phyloP scores from a whole-genome alignment of 2,113 vertebrate genomes.

The Globicephala melas region DNA sequence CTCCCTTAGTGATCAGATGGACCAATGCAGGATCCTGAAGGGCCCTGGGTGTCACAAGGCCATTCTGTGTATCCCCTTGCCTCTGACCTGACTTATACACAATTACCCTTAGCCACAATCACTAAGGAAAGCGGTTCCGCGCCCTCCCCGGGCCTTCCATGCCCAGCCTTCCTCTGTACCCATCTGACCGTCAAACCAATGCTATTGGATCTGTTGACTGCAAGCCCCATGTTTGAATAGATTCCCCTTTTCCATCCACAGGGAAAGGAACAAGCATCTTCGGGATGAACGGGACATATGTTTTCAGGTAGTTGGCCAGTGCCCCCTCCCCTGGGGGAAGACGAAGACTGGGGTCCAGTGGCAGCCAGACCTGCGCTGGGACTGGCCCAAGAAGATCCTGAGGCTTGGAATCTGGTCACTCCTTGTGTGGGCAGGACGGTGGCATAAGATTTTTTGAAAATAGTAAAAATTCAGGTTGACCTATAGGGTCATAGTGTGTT shows the following conservation, averaged over 20 bases:
- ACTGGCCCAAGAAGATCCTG: neutral
- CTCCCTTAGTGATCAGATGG: no score
- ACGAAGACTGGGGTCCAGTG: neutral
- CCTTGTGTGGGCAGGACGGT: neutral
- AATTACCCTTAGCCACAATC: neutral
- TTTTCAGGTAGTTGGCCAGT: slow-evolving; percentile 79
- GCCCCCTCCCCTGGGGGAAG: neutral
- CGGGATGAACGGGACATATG: slow-evolving; percentile 90
- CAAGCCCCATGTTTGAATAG: neutral
- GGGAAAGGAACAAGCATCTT: slow-evolving; percentile 96
- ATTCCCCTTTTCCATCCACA: slow-evolving; percentile 65
- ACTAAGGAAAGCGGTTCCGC: neutral
- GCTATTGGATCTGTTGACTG: rapidly evolving
- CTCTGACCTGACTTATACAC: neutral
- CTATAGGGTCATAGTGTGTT: neutral
- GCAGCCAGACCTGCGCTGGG: neutral
- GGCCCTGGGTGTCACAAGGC: neutral
- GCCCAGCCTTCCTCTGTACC: neutral
- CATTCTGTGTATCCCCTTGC: neutral
- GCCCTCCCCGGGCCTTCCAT: neutral
- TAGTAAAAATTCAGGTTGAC: neutral
- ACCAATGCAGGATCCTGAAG: neutral
- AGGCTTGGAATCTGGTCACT: neutral
- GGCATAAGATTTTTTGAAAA: neutral
- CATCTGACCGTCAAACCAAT: rapidly evolving